Evolutionary conservation across 2,797 vertebrate genomes (phyloP).

Genomic region (Aselliscus stoliczkanus): DNA sequence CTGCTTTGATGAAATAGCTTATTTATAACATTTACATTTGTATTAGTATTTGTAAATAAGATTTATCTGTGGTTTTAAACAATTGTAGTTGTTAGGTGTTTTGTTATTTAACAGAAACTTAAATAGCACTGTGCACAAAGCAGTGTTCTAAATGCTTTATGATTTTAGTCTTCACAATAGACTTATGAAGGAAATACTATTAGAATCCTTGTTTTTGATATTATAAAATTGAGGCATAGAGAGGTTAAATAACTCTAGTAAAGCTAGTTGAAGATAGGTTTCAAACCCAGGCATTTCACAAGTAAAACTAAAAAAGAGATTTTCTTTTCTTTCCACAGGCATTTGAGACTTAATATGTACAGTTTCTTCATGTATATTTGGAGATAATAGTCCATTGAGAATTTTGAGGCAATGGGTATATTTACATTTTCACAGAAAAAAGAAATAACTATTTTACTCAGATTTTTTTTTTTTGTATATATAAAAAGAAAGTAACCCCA

Average conservation of each 20-base stretch:
- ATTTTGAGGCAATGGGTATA: background rate
- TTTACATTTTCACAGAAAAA: background rate
- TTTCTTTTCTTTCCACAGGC: background rate
- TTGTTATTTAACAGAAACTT: background rate
- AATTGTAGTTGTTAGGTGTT: background rate
- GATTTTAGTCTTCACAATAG: background rate
- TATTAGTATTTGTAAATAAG: background rate
- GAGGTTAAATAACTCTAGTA: background rate
- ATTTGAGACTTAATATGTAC: background rate
- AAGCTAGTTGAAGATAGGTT: background rate
- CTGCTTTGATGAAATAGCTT: background rate
- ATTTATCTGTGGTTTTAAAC: background rate
- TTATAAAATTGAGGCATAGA: background rate
- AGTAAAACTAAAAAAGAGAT: background rate
- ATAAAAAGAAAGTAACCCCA: background rate
- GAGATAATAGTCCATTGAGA: background rate
- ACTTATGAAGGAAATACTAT: background rate
- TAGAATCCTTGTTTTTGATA: background rate
- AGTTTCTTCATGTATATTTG: background rate
- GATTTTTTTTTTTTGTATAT: background rate
- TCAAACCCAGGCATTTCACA: background rate
- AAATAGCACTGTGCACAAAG: background rate
- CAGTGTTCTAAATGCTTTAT: background rate
- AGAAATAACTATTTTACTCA: background rate
- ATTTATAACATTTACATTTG: background rate